Evolutionary conservation across 2,888 invertebrate genomes (phyloP).

Genomic region (Sinelater perroti): DNA sequence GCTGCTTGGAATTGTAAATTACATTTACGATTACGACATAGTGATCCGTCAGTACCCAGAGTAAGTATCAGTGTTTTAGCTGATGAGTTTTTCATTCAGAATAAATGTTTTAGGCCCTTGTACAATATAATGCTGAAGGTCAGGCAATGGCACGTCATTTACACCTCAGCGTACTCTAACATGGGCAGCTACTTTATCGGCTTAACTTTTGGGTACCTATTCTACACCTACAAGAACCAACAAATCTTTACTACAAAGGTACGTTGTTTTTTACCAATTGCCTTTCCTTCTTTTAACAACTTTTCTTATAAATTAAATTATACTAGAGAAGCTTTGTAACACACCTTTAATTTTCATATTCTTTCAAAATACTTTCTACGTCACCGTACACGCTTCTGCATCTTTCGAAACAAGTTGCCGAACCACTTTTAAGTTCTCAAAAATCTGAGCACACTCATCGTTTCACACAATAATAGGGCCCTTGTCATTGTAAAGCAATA

Average conservation of each 20-base stretch:
- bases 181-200: slow-evolving; percentile 48
- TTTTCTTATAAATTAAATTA: too few species aligned
- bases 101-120: slow-evolving; percentile 37
- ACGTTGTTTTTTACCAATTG: too few species aligned
- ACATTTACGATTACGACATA: slow-evolving; percentile 49
- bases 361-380: too few species aligned
- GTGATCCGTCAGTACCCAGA: slow-evolving; percentile 46
- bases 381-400: too few species aligned
- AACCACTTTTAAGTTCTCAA: too few species aligned
- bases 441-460: too few species aligned
- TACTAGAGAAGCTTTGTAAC: too few species aligned
- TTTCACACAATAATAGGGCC: too few species aligned
- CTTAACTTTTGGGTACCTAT: slow-evolving; percentile 46
- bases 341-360: neutral
- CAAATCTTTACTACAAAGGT: slow-evolving; percentile 43
- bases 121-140: slow-evolving; percentile 37
- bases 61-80: slow-evolving; percentile 41
- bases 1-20: slow-evolving; percentile 49
- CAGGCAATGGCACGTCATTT: slow-evolving; percentile 45
- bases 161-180: slow-evolving; percentile 42
- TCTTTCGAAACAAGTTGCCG: too few species aligned
- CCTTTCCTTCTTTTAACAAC: too few species aligned
- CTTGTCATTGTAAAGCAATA: too few species aligned
- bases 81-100: slow-evolving; percentile 1
- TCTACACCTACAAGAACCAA: slow-evolving; percentile 40